Conservation (phyloP, 2,888 invertebrate genomes). For the Pammene fasciana region DNA sequence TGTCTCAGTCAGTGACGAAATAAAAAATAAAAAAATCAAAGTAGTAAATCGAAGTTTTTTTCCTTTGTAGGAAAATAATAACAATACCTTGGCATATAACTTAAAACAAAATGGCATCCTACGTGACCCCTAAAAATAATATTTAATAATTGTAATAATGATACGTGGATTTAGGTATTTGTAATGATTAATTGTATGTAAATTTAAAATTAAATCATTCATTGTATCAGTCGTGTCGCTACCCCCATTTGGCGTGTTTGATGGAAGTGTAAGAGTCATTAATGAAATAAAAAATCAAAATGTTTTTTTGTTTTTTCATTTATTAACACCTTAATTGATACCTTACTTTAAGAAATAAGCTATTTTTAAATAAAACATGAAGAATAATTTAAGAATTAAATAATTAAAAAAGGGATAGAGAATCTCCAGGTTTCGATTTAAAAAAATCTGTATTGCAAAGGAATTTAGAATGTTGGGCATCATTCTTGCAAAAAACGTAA, state of each 20-base stretch:
- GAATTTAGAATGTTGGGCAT: too few species aligned
- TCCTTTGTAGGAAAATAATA: not conserved
- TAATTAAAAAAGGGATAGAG: too few species aligned
- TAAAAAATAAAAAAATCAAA: too few species aligned
- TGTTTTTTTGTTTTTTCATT: constrained; percentile 52
- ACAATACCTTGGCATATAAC: not conserved
- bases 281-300: constrained; percentile 68
- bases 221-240: constrained; percentile 74
- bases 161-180: constrained; percentile 66
- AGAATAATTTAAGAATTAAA: too few species aligned
- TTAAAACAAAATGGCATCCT: not conserved
- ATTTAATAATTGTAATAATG: constrained; percentile 79
- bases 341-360: not conserved
- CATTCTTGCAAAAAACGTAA: too few species aligned
- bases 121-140: constrained; percentile 38
- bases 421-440: too few species aligned
- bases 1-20: too few species aligned
- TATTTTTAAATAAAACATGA: too few species aligned
- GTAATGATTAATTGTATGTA: constrained; percentile 67
- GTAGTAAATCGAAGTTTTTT: too few species aligned
- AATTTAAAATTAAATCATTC: constrained; percentile 60
- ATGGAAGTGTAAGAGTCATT: constrained; percentile 73
- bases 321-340: not conserved
- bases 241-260: constrained; percentile 77
- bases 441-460: too few species aligned